These are phyloP conservation scores for Ophiodon elongatus DNA, from an alignment of 2,113 vertebrate species.

Conservation along the genomic window DNA sequence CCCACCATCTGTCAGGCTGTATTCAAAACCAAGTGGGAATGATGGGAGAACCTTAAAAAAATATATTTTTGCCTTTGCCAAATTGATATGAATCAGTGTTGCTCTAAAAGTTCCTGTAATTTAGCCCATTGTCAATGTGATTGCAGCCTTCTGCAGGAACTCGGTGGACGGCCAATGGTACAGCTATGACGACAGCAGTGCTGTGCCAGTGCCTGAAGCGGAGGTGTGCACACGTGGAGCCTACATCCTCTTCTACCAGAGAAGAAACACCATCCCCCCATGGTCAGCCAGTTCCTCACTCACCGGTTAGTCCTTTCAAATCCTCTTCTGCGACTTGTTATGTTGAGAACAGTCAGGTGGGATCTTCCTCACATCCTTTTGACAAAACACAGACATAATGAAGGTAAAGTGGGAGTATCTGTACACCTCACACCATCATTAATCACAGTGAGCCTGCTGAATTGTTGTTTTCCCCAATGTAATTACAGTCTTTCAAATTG, in stretches of 20 bases:
- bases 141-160: constrained; percentile 92
- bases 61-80: neutral
- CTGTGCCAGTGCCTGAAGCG: constrained; percentile 86
- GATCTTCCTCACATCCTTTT: neutral
- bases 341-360: neutral
- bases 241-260: constrained; percentile 98
- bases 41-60: too few relatives aligned
- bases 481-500: neutral
- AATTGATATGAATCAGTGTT: neutral
- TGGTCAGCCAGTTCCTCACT: constrained; percentile 90
- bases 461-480: neutral
- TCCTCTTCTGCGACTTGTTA: neutral
- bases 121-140: neutral
- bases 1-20: too few relatives aligned
- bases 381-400: neutral
- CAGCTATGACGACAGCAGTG: constrained; percentile 92
- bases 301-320: constrained; percentile 84
- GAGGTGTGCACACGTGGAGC: constrained; percentile 92
- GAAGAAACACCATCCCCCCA: constrained; percentile 86
- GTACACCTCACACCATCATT: neutral
- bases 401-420: neutral
- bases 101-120: neutral
- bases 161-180: constrained; percentile 95
- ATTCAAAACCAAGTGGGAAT: too few relatives aligned
- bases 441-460: neutral